These are phyloP conservation scores for Paracentrotus lividus DNA, from an alignment of 53 echinoderm and acorn worm genomes.

Conservation along the genomic window DNA sequence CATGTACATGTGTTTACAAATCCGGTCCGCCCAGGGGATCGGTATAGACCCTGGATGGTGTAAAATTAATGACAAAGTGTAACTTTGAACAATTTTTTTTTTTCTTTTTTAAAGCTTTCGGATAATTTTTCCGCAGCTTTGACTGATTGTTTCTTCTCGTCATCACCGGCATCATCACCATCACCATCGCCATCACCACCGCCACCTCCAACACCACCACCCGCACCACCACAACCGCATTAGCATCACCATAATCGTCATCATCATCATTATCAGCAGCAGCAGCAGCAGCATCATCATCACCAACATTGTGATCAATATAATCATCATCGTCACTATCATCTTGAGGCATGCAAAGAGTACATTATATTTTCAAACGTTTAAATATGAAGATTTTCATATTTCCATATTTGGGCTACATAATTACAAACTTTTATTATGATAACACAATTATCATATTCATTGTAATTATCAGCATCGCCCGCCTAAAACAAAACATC, in stretches of 20 bases:
- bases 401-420: no score
- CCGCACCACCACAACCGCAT: neutral
- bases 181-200: neutral
- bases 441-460: neutral
- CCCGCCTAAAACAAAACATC: neutral
- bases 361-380: no score
- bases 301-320: neutral
- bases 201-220: neutral
- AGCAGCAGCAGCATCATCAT: neutral
- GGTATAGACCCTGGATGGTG: neutral
- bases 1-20: neutral
- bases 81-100: neutral
- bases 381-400: no score
- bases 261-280: neutral
- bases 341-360: no score
- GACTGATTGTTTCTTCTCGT: neutral
- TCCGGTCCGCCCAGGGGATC: neutral
- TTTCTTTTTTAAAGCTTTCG: neutral
- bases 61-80: no score
- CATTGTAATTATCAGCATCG: neutral
- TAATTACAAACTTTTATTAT: neutral
- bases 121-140: neutral
- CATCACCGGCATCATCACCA: neutral
- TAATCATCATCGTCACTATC: constrained; percentile 2
- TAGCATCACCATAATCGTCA: neutral